Percentiles rank a stretch among this genome's conserved stretches.
These are phyloP conservation scores for human DNA, from an alignment of 2,113 vertebrate species.

Conservation along the genomic window DNA sequence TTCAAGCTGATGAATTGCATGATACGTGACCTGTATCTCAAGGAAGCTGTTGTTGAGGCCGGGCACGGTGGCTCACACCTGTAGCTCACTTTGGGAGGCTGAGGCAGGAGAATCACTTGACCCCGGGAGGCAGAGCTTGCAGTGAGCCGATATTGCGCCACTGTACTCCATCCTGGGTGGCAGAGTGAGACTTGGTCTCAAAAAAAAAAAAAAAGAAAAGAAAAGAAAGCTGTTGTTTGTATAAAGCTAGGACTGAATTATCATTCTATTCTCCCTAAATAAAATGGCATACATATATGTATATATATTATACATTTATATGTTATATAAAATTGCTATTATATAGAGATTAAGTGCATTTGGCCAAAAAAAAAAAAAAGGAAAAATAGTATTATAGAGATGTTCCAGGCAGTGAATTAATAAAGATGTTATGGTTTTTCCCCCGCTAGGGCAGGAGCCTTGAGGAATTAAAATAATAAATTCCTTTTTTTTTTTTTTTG, in stretches of 20 bases:
- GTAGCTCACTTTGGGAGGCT: too few species aligned
- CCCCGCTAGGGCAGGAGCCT: fast-evolving
- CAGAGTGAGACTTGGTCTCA: too few species aligned
- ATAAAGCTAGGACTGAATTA: background rate
- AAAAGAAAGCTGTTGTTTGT: background rate
- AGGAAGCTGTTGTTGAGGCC: background rate
- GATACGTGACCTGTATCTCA: background rate
- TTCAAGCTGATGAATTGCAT: background rate
- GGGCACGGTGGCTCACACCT: too few species aligned
- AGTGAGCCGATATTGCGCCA: too few species aligned
- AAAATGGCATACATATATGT: background rate
- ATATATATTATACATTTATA: background rate
- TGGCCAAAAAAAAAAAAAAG: background rate
- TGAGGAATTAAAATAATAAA: background rate
- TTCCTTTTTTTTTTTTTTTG: background rate
- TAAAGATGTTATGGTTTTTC: background rate
- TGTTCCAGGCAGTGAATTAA: background rate
- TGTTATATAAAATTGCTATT: background rate
- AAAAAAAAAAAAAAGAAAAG: background rate
- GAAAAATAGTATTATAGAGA: background rate
- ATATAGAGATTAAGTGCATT: background rate
- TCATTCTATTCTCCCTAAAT: background rate
- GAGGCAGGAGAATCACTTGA: too few species aligned
- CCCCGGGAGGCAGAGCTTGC: too few species aligned
- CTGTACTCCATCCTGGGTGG: too few species aligned